phyloP scores from a whole-genome alignment of 2,113 vertebrate species.

The Microtus ochrogaster region DNA sequence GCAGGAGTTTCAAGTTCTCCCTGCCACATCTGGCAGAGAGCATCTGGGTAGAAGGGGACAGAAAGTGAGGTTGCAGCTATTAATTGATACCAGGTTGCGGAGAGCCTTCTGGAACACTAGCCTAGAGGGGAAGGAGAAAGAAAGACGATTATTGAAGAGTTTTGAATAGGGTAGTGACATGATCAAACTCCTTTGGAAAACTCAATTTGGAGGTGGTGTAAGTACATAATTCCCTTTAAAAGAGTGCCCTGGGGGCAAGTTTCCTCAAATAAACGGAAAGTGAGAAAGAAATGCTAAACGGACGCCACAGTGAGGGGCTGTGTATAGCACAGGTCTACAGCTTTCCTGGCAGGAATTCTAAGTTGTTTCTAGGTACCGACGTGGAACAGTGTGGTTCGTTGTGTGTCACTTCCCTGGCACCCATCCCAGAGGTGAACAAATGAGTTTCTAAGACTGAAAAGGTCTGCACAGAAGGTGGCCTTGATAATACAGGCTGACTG shows the following conservation, averaged over 20 bases:
- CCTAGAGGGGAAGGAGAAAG: slow-evolving; percentile 7
- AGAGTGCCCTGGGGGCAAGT: slow-evolving; percentile 38
- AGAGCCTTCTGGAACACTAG: slow-evolving; percentile 38
- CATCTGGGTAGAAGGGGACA: neutral
- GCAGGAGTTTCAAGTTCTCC: slow-evolving; percentile 19
- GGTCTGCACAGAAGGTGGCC: slow-evolving; percentile 3
- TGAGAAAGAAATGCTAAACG: slow-evolving; percentile 58
- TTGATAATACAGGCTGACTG: slow-evolving; percentile 10
- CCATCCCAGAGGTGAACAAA: slow-evolving; percentile 49
- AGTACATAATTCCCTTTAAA: slow-evolving; percentile 59
- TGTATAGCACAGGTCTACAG: slow-evolving; percentile 31
- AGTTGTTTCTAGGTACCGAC: slow-evolving; percentile 69
- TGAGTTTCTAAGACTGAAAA: slow-evolving; percentile 47
- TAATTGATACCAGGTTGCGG: slow-evolving; percentile 1
- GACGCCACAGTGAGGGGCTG: slow-evolving; percentile 48
- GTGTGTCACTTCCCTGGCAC: slow-evolving; percentile 51
- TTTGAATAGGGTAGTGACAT: slow-evolving; percentile 22
- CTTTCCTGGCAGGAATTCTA: slow-evolving; percentile 59
- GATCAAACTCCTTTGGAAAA: slow-evolving; percentile 52
- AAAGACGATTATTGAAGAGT: slow-evolving; percentile 14
- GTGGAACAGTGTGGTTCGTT: slow-evolving; percentile 41
- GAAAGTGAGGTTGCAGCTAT: neutral
- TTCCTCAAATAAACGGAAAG: slow-evolving; percentile 64
- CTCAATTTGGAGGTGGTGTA: slow-evolving; percentile 61
- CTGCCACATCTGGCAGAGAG: neutral